phyloP scores from a whole-genome alignment of 2,888 invertebrate genomes.

The Enchytraeus crypticus region DNA sequence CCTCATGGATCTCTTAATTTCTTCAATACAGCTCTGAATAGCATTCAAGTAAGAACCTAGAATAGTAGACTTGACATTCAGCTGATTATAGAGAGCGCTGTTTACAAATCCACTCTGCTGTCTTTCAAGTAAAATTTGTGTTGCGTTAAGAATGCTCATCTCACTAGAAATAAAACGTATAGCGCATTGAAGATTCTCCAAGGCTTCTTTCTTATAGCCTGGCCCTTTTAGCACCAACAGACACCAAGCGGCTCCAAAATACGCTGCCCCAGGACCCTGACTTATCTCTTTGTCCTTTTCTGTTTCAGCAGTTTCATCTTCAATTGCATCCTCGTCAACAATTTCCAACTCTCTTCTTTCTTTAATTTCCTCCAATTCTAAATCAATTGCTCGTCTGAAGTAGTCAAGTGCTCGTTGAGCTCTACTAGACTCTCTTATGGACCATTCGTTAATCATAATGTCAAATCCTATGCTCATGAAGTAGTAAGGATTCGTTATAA shows the following conservation, averaged over 20 bases:
- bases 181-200: background rate
- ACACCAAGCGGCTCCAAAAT: background rate
- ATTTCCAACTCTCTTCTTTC: too few species aligned
- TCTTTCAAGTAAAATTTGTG: background rate
- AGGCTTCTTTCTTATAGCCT: background rate
- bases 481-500: background rate
- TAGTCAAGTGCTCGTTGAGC: background rate
- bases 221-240: background rate
- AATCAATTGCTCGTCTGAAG: background rate
- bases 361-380: background rate
- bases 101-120: background rate
- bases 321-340: background rate
- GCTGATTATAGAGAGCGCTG: background rate
- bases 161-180: background rate
- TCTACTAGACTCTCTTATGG: background rate
- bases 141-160: background rate
- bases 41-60: background rate
- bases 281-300: background rate
- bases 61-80: background rate
- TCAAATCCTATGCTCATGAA: background rate
- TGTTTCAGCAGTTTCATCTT: background rate
- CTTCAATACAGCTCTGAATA: background rate
- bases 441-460: background rate
- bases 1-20: background rate
- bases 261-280: background rate